Base-by-base conservation (phyloP, 2,888 invertebrate genomes). In the Thereva nobilitata region DNA sequence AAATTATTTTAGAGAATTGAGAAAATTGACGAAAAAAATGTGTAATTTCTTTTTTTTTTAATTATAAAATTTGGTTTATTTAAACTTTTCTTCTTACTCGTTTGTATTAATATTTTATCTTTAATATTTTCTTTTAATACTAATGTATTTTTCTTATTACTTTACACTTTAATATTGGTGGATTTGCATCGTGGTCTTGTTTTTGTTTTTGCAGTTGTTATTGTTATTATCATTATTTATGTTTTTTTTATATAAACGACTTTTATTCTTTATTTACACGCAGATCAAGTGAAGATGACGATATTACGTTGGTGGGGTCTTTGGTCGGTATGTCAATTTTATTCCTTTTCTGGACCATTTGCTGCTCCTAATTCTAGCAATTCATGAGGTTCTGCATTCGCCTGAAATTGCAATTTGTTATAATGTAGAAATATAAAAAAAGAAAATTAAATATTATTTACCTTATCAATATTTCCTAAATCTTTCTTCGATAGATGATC, bases 401-500 rank as follows among this genome's bases (percentile, higher is more conserved):
- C 82, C 73, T 80, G 59, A n/a, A 52, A 65, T 41, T 1, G n/a
- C 5, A 37, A 47, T 59, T 59, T 8, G 7, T 23, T 57, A 44
- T 57, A n/a, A 23, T 10, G 8, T 52, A 7, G 54, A n/a, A n/a
- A 10, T 35, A 10, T 52, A 45, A 6, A 50, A 6, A 50, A 10
- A 38, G 38, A 8, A 10, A 1, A 38, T 70, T 37, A 7, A 34
- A 35, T 35, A 3, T 12, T 10, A 49, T 79, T 82, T 77, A 85
- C 75, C 80, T 82, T 75, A 76, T 80, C 80, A 5, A 79, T 76
- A 50, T 77, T 73, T 66, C 81, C 82, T 68, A 90, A 80, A 76
- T 95, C 94, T 8, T 87, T 86, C 76, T 87, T 87, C 67, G 93
- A 93, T 71, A 95, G 83, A 72, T 92, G 87, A 75, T 92, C 88